Conservation (phyloP, 2,888 invertebrate genomes). For the Rotaria socialis region DNA sequence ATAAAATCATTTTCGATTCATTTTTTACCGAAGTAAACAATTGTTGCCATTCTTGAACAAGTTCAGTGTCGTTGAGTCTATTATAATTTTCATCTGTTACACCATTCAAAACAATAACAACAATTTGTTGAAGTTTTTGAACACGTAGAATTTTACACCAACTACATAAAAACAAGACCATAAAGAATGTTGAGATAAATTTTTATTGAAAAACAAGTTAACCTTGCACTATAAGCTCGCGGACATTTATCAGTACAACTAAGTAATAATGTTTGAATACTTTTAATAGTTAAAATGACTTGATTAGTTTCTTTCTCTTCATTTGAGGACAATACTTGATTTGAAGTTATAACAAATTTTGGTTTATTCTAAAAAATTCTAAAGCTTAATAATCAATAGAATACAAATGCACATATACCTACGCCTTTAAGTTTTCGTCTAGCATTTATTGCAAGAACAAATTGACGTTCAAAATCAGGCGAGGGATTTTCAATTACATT, state of each 20-base stretch:
- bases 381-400: neutral
- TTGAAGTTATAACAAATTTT: conserved; percentile 19
- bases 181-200: too few relatives aligned
- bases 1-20: neutral
- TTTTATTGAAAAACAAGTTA: neutral
- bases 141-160: conserved; percentile 27
- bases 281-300: neutral
- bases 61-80: neutral
- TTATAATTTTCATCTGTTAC: neutral
- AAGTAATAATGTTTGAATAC: conserved; percentile 16
- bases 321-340: neutral
- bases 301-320: neutral
- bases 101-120: conserved; percentile 27
- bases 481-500: neutral
- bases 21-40: conserved; percentile 17
- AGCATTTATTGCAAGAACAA: neutral
- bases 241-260: neutral
- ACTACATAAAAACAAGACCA: neutral
- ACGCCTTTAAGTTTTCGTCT: conserved; percentile 9
- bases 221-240: neutral
- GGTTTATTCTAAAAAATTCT: neutral
- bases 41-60: neutral
- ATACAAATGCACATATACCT: neutral
- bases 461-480: neutral
- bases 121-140: conserved; percentile 33